Evolutionary conservation across 2,113 vertebrate genomes (phyloP).

Genomic region (Tychaedon coryphoeus): DNA sequence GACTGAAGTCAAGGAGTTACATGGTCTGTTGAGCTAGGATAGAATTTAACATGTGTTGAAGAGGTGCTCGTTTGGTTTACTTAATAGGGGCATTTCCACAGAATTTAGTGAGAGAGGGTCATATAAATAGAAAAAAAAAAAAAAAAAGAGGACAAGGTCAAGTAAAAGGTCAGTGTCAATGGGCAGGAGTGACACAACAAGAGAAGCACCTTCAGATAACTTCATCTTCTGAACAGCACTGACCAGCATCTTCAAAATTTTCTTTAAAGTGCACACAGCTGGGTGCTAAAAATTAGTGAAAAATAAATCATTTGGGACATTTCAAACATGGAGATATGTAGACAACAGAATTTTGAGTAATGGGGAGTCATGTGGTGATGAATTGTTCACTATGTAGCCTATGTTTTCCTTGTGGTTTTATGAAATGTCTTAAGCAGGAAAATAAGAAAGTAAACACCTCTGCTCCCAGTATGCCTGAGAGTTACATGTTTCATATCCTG

Average conservation of each 20-base stretch:
- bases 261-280: background rate
- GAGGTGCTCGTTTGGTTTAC: background rate
- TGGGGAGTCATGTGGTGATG: background rate
- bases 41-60: background rate
- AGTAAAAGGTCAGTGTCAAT: background rate
- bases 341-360: background rate
- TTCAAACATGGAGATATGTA: background rate
- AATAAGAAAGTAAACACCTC: background rate
- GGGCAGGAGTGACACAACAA: background rate
- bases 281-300: background rate
- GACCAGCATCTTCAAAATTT: background rate
- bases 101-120: background rate
- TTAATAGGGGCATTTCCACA: background rate
- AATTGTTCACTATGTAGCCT: background rate
- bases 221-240: background rate
- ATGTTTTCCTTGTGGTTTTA: background rate
- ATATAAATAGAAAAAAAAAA: background rate
- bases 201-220: background rate
- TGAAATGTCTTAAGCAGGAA: background rate
- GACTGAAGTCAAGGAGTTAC: background rate
- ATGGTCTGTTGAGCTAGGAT: background rate
- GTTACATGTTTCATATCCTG: background rate
- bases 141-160: background rate
- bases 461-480: background rate
- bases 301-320: background rate